Base-by-base conservation (phyloP, 2,888 invertebrate species). In the Gnatocerus cornutus region DNA sequence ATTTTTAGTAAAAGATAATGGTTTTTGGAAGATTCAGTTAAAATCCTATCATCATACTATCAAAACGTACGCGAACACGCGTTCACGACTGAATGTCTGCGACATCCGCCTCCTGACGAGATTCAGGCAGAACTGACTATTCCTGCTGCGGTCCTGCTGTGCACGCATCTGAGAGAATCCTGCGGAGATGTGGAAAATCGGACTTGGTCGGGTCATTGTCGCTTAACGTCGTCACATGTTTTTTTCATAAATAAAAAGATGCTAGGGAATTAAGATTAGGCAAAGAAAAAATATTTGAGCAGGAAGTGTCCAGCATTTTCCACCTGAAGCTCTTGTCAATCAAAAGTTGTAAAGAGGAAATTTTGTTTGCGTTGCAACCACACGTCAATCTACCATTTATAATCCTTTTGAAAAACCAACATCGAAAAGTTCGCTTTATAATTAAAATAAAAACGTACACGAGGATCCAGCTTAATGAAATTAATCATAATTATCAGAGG, bases 61-160 rank as follows among this genome's bases (percentile, higher is more conserved):
- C 13, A 5, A n/a, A 9, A 46, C 48, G 48, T 10, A n/a, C 21
- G 55, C 30, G 3, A 50, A 21, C 59, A 33, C 45, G 50, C 53
- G 56, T 9, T 5, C 37, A 13, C 16, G 43, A 21, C 8, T n/a
- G 14, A 9, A 39, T n/a, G 10, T 14, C 14, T 33, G 12, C 39
- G 33, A 55, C 68, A 58, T 50, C 63, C 68, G 10, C 10, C 21
- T 27, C 33, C 58, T n/a, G 12, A 6, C 30, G 63, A 41, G 64
- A 10, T 69, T 46, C 64, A 73, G 73, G 76, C 74, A 76, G 74
- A 72, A 76, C 76, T 76, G 71, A 52, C 69, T 65, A 71, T 67
- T 64, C 72, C 73, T 75, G 71, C 74, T 61, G 73, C 75, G 73
- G 71, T 75, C 71, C 68, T 62, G 68, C 69, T 61, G 68, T 45